phyloP scores from a whole-genome alignment of 2,888 invertebrate species.

The Nomada fabriciana region DNA sequence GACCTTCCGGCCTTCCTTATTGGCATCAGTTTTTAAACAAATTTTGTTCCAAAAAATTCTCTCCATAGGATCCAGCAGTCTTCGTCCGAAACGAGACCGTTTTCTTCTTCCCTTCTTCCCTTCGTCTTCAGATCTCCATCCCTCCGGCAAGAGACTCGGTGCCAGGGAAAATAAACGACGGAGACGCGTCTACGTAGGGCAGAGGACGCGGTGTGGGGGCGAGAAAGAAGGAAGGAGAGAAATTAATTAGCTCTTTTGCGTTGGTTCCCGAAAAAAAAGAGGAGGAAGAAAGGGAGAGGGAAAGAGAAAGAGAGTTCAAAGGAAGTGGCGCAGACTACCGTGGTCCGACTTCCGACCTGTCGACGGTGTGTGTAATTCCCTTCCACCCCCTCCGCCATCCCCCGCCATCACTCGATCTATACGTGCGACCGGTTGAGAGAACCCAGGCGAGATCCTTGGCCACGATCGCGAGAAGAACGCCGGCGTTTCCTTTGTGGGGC shows the following conservation, averaged over 20 bases:
- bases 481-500: constrained; percentile 43
- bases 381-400: constrained; percentile 35
- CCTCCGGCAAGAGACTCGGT: constrained; percentile 31
- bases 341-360: constrained; percentile 69
- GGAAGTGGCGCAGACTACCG: constrained; percentile 77
- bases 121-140: constrained; percentile 34
- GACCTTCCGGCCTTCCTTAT: too few relatives aligned
- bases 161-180: constrained; percentile 66
- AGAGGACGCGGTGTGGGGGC: constrained; percentile 15
- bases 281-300: constrained; percentile 36
- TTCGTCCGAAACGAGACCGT: constrained; percentile 39
- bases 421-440: constrained; percentile 46
- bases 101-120: constrained; percentile 23
- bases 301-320: constrained; percentile 79
- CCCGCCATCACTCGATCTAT: constrained; percentile 45
- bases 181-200: constrained; percentile 46
- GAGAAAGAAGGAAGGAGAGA: constrained; percentile 51
- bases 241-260: constrained; percentile 60
- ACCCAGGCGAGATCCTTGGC: constrained; percentile 54
- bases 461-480: constrained; percentile 54
- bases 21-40: too few relatives aligned
- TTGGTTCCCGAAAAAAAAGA: constrained; percentile 32
- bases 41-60: not conserved
- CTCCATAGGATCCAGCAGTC: not conserved
- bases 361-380: constrained; percentile 65